A percentile compares a stretch with the other conserved stretches of the same genome.
phyloP scores from a whole-genome alignment of 2,888 invertebrate genomes.

The Pelosia muscerda region DNA sequence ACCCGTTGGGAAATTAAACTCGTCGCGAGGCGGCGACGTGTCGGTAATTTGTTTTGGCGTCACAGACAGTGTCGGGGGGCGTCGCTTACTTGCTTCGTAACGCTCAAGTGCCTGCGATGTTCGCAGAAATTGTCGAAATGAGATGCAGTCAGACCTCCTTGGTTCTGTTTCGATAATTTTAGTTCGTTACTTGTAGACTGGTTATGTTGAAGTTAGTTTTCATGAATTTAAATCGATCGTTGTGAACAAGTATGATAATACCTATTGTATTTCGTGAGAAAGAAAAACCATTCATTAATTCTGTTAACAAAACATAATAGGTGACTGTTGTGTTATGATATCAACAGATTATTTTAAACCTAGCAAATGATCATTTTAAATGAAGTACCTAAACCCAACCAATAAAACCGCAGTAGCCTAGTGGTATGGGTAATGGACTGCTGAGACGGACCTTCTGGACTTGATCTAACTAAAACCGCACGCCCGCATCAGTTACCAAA shows the following conservation, averaged over 20 bases:
- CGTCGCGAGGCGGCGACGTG: constrained; percentile 64
- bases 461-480: no score
- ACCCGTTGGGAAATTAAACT: constrained; percentile 83
- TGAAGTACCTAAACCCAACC: no score
- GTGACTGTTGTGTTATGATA: no score
- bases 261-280: not conserved
- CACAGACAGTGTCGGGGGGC: constrained; percentile 50
- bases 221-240: not conserved
- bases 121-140: constrained; percentile 46
- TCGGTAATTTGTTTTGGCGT: constrained; percentile 79
- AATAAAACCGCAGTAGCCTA: no score
- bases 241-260: not conserved
- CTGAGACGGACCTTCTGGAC: no score
- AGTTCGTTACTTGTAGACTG: constrained; percentile 6
- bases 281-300: not conserved
- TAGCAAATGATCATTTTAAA: no score
- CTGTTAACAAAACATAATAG: no score
- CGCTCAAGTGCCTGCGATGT: constrained; percentile 42
- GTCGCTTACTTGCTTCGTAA: constrained; percentile 49
- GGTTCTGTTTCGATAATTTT: constrained; percentile 36
- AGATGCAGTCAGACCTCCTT: constrained; percentile 29
- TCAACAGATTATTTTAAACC: no score
- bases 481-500: no score
- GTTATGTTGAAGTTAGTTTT: not conserved
- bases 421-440: no score